Conservation (phyloP, 2,797 vertebrate genomes). For the Oreochromis mossambicus region DNA sequence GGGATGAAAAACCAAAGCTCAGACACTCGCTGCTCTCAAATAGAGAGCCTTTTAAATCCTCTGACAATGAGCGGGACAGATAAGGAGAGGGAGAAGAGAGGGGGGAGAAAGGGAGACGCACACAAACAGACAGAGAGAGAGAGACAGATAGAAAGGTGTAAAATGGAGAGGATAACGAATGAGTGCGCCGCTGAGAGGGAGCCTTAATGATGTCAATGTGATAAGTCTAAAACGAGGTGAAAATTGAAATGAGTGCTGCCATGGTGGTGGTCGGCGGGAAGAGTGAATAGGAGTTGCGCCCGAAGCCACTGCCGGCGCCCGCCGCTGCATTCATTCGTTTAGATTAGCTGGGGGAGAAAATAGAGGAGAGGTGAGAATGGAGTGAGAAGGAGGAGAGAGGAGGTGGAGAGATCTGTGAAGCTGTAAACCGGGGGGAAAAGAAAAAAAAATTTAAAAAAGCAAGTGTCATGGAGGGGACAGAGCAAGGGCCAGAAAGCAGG, state of each 20-base stretch:
- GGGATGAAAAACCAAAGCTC: slow-evolving; percentile 64
- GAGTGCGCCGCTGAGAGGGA: slow-evolving; percentile 59
- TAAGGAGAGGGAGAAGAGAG: slow-evolving; percentile 42
- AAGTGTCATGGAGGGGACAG: not conserved
- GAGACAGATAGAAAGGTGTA: slow-evolving; percentile 51
- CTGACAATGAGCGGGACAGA: slow-evolving; percentile 62
- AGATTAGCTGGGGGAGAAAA: slow-evolving; percentile 46
- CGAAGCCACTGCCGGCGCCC: not conserved
- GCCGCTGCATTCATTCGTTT: slow-evolving; percentile 29
- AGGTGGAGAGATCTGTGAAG: slow-evolving; percentile 10
- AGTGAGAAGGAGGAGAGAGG: not conserved
- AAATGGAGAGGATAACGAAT: slow-evolving; percentile 69
- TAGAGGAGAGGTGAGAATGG: slow-evolving; percentile 18
- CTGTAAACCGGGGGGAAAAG: not conserved
- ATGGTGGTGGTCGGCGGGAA: slow-evolving; percentile 32
- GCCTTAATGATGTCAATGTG: slow-evolving; percentile 70
- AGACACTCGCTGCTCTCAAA: slow-evolving; percentile 57
- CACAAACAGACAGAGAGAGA: slow-evolving; percentile 31
- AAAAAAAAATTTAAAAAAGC: not conserved
- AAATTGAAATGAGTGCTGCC: slow-evolving; percentile 67
- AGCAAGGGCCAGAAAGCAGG: not conserved
- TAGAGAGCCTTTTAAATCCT: slow-evolving; percentile 66
- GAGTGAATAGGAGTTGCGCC: slow-evolving; percentile 28
- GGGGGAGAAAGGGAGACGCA: slow-evolving; percentile 3
- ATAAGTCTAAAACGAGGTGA: slow-evolving; percentile 66